Evolutionary conservation across 2,113 vertebrate species (phyloP), one percentile per base, ranked within the genome.

Genomic region (Notothenia rossii): DNA sequence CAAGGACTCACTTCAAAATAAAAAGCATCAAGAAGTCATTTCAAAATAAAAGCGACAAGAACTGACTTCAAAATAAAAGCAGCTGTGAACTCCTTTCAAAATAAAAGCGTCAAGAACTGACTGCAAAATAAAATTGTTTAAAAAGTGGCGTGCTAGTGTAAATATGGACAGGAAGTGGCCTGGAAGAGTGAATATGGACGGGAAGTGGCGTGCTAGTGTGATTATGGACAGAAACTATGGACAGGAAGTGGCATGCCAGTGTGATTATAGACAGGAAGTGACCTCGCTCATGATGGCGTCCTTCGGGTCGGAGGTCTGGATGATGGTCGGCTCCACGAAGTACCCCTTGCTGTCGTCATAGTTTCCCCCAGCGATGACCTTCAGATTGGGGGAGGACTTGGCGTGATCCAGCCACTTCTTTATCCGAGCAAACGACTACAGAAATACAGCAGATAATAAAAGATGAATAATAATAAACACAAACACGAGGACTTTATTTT

Each of bases 211-310:
- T 54, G 53, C 14, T 17, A 12, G 54, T 29, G 15, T 59, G 25
- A 25, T 25, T 25, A 25, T 25, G 25, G 25, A 25, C 25, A 25
- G 25, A 25, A 25, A 25, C 2, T 25, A 25, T 25, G 25, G 25
- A 25, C 25, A 25, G 25, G 25, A 25, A 25, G 25, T 25, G 12
- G 22, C 17, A 2, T 36, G 11, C 10, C 8, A 18, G 8, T 40
- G 33, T 8, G 33, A 5, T 7, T 15, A 20, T 10, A 10, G 10
- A 10, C 3, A 18, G 4, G 53, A 12, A 10, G 1, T 20, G 7
- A 97, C 98, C 97, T 99, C 97, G 2, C 83, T 95, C 97, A 99
- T 98, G 91, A 99, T 98, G 85, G 95, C 89, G 0, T 98, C 97
- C 73, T 10, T 93, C 0, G 98, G 97, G 91, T 99, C 96, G 40